Conservation (phyloP, 2,113 vertebrate genomes). For the Chauna torquata region DNA sequence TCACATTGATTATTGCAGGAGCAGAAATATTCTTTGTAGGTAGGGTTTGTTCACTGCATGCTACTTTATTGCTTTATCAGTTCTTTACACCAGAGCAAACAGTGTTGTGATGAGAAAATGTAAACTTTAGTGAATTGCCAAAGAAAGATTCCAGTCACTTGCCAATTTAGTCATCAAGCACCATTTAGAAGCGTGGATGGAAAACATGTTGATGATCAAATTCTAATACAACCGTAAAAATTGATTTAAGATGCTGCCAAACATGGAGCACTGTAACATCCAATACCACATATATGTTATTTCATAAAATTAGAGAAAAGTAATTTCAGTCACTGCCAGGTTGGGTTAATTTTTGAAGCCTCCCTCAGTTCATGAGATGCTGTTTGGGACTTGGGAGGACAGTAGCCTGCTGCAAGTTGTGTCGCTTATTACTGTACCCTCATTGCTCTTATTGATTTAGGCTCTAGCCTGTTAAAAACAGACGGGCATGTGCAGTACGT, state of each 20-base stretch:
- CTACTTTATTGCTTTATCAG: neutral
- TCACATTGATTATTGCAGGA: neutral
- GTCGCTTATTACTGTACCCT: neutral
- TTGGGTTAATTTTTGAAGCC: neutral
- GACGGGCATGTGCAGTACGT: neutral
- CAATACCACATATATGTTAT: neutral
- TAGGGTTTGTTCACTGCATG: neutral
- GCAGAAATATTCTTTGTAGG: neutral
- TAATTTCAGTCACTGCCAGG: neutral
- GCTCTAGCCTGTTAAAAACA: neutral
- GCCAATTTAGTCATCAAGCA: neutral
- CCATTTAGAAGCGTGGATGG: neutral
- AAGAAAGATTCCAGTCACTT: neutral
- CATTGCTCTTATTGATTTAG: neutral
- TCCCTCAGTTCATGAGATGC: neutral
- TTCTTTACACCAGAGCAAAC: neutral
- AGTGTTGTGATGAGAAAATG: neutral
- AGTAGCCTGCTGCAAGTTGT: neutral
- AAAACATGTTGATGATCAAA: neutral
- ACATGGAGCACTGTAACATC: neutral
- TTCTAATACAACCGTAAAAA: neutral
- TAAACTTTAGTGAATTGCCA: neutral
- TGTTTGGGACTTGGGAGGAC: neutral
- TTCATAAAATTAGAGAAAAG: neutral
- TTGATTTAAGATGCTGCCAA: neutral